Evolutionary conservation across 2,113 vertebrate species (phyloP), one percentile per base, ranked within the genome.

Genomic region (Grus americana): DNA sequence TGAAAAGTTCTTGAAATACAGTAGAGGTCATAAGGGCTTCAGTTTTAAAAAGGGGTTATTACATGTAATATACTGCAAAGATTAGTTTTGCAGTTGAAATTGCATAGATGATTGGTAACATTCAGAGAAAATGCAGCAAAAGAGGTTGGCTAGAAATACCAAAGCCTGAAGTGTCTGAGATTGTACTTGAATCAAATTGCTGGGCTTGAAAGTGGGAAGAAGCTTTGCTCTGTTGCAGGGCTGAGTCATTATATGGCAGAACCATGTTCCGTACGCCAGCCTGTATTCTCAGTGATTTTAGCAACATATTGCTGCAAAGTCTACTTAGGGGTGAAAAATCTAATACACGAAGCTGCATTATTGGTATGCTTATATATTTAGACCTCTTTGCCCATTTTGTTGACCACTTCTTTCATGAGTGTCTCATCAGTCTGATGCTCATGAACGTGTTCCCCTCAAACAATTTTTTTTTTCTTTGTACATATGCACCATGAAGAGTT

Each of bases 71-170:
- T 92, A 87, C 79, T 59, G 84, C 86, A 96, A 96, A 97, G 96
- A 97, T 98, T 97, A 98, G 84, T 97, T 97, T 97, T 98, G 92
- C 91, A 92, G 81, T 94, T 94, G 94, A 97, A 96, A 98, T 98
- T 98, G 97, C 94, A 86, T 94, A 94, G 85, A 86, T 96, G 97
- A 97, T 97, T 97, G 96, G 91, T 92, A 95, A 92, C 93, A 95
- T 96, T 97, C 96, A 97, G 89, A 88, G 75, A 91, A 97, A 98
- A 93, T 70, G 90, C 66, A 82, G 80, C 40, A 15, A 87, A 94
- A 96, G 89, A 89, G 30, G 30, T 76, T 89, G 83, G 81, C 68
- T 92, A 92, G 93, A 97, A 97, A 97, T 96, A 95, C 74, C 88
- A 95, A 93, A 96, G 95, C 93, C 90, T 95, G 73, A 96, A 98